A percentile compares a stretch with the other conserved stretches of the same genome.
Conservation (phyloP, 2,888 invertebrate species). For the Omphaloscelis lunosa region DNA sequence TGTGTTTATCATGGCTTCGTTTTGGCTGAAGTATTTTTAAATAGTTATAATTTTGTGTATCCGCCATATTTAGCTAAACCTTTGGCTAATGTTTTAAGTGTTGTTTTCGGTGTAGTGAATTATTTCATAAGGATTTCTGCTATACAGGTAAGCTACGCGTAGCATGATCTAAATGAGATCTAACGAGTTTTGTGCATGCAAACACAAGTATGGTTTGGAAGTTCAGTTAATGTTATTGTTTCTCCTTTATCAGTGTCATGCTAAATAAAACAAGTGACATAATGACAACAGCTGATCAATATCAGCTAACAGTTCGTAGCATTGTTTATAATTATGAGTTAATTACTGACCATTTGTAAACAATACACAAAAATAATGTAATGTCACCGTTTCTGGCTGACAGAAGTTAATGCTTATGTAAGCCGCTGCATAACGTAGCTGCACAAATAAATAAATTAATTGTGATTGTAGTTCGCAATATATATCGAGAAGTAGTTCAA, state of each 20-base stretch:
- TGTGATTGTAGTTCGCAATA: not conserved
- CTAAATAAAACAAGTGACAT: slow-evolving; percentile 16
- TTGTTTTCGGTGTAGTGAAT: slow-evolving; percentile 60
- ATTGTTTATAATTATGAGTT: not conserved
- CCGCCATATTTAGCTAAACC: slow-evolving; percentile 80
- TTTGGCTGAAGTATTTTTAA: slow-evolving; percentile 83
- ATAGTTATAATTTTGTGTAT: slow-evolving; percentile 82
- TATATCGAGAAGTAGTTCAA: not conserved
- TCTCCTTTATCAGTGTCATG: not conserved
- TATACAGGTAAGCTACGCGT: slow-evolving; percentile 73
- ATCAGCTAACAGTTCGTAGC: not conserved
- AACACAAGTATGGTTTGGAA: not conserved
- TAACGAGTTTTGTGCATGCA: slow-evolving; percentile 16
- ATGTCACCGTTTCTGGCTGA: not conserved
- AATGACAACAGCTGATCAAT: slow-evolving; percentile 5
- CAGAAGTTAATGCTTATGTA: not conserved
- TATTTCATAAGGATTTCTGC: slow-evolving; percentile 71
- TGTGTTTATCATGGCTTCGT: slow-evolving; percentile 84
- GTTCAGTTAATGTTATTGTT: slow-evolving; percentile 10
- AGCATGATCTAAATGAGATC: not conserved
- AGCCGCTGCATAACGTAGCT: not conserved
- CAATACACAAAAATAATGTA: not conserved
- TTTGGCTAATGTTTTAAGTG: slow-evolving; percentile 65
- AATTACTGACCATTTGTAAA: not conserved
- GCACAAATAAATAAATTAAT: not conserved